phyloP scores from a whole-genome alignment of 2,113 vertebrate genomes.

The Grammomys dolichurus region DNA sequence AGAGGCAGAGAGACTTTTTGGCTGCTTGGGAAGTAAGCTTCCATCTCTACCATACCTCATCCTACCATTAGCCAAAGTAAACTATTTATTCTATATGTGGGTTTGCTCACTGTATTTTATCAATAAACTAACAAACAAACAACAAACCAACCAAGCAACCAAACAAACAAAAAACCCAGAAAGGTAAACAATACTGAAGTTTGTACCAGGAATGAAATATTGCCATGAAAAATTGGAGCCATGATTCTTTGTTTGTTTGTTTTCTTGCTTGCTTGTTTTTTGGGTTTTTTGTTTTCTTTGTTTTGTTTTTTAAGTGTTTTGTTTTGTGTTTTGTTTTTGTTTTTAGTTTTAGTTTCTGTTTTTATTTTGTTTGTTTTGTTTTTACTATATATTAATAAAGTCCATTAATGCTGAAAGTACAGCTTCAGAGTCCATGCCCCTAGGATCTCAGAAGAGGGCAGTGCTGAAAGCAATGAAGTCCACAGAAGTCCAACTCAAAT shows the following conservation, averaged over 20 bases:
- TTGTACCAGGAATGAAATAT: background rate
- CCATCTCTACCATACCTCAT: background rate
- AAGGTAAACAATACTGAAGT: background rate
- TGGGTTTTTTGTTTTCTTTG: too few relatives aligned
- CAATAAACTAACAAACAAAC: too few relatives aligned
- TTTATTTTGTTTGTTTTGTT: too few relatives aligned
- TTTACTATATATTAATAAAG: background rate
- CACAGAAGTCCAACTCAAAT: too few relatives aligned
- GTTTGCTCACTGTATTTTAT: background rate
- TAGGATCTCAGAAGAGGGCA: background rate
- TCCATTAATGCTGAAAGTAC: background rate
- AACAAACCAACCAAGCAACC: too few relatives aligned
- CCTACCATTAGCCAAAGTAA: background rate
- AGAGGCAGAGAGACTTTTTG: too few relatives aligned
- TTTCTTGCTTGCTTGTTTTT: too few relatives aligned
- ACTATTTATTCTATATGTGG: background rate
- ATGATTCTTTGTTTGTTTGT: background rate
- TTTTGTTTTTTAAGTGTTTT: too few relatives aligned
- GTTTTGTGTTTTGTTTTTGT: too few relatives aligned
- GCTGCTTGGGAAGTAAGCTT: background rate
- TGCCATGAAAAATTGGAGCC: background rate
- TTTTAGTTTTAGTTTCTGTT: too few relatives aligned
- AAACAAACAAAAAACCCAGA: too few relatives aligned
- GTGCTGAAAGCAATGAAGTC: too few relatives aligned
- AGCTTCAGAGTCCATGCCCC: background rate